phyloP scores from a whole-genome alignment of 2,888 invertebrate species.

The Allacma fusca region DNA sequence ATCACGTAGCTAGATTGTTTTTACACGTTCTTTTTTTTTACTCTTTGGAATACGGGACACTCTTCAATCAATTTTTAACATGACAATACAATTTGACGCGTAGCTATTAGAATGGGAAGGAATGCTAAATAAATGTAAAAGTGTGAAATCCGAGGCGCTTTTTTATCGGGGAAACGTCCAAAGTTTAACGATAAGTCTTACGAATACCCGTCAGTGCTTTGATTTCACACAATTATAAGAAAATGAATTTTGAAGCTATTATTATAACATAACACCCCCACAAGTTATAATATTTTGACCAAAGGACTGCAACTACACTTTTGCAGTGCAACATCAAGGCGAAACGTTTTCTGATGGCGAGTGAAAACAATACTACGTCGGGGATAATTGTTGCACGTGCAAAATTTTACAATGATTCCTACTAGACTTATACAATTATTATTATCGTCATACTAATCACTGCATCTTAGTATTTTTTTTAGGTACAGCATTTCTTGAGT shows the following conservation, averaged over 20 bases:
- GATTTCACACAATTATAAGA: no score
- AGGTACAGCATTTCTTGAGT: background rate
- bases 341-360: slow-evolving; percentile 34
- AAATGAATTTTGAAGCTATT: no score
- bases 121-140: background rate
- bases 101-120: background rate
- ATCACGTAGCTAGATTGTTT: background rate
- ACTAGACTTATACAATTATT: background rate
- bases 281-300: slow-evolving; percentile 20
- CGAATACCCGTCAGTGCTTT: no score
- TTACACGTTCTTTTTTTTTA: background rate
- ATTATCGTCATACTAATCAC: background rate
- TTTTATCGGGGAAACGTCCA: no score
- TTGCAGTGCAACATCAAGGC: slow-evolving; percentile 38
- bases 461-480: background rate
- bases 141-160: no score
- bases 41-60: slow-evolving; percentile 7
- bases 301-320: slow-evolving; percentile 26
- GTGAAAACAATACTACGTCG: slow-evolving; percentile 40
- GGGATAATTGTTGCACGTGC: slow-evolving; percentile 41
- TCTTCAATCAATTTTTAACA: slow-evolving; percentile 18
- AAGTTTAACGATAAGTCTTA: no score
- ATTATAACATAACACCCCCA: no score
- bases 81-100: background rate
- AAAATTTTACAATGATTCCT: slow-evolving; percentile 35